Base-by-base conservation (phyloP, 2,797 vertebrate species). In the Philypnodon macrostomus region DNA sequence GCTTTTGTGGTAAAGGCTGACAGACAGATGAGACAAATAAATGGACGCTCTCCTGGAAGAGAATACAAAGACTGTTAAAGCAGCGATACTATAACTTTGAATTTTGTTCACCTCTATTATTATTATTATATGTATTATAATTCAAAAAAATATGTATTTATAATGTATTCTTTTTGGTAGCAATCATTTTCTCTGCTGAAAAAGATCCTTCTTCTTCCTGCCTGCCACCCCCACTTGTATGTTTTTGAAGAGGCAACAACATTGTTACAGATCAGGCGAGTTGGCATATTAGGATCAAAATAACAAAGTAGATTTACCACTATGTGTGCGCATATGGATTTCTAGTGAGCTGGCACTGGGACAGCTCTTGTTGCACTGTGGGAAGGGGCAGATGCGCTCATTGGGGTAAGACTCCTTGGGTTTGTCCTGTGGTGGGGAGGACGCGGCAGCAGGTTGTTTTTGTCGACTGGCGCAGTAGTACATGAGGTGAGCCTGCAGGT, bases 1-100 rank as follows among this genome's bases (percentile, higher is more conserved):
- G 96, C 96, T 85, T 98, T 98, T 0, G 96, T 98, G 85, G 96
- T 98, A 83, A 98, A 98, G 59, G 96, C 96, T 0, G 96, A 98
- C 58, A 96, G 88, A 80, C 96, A 98, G 87, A 98, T 94, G 69
- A 98, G 92, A 74, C 95, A 98, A 58, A 97, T 91, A 0, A 98
- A 98, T 0, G 96, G 96, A 54, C 95, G 93, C 79, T 98, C 96
- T 51, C 96, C 96, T 98, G 85, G 10, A 34, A 40, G 40, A 19
- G 11, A 29, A 60, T n/a, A 32, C 35, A 52, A 3, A 9, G 4
- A 16, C n/a, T 5, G 31, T n/a, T n/a, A n/a, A n/a, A n/a, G n/a
- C n/a, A n/a, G n/a, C n/a, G n/a, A n/a, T n/a, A n/a, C n/a, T n/a
- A n/a, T n/a, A n/a, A n/a, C n/a, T n/a, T n/a, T n/a, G n/a, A n/a